Percentiles rank a stretch among this genome's conserved stretches.
These are phyloP conservation scores for Polydrusus tereticollis DNA, from an alignment of 2,888 invertebrate species.

Conservation along the genomic window DNA sequence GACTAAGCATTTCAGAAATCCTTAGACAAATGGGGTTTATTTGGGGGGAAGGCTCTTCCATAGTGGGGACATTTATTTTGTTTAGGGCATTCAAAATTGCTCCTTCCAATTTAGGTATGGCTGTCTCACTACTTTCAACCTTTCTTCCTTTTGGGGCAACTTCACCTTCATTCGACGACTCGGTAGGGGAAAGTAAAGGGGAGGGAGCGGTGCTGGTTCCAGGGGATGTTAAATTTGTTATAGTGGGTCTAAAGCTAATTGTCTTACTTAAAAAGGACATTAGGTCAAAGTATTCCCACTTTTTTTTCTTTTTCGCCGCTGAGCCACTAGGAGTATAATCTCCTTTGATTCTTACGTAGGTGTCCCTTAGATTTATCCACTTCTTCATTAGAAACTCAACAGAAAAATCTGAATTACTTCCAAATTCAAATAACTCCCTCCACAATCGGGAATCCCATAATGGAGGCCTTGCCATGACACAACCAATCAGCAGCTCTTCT, in stretches of 20 bases:
- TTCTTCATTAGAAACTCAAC: slow-evolving; percentile 1
- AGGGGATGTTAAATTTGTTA: neutral
- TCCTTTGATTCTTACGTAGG: slow-evolving; percentile 1
- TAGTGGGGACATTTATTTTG: neutral
- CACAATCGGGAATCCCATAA: slow-evolving; percentile 15
- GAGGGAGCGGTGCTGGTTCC: neutral
- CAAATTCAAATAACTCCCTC: slow-evolving; percentile 9
- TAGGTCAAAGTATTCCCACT: slow-evolving; percentile 16
- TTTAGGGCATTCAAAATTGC: neutral
- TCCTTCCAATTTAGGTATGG: neutral
- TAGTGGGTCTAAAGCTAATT: neutral
- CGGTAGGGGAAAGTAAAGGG: neutral
- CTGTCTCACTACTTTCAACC: neutral
- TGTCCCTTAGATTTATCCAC: slow-evolving; percentile 11
- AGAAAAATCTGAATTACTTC: neutral
- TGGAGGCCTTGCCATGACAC: slow-evolving; percentile 12
- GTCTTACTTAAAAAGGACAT: neutral
- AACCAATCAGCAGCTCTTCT: neutral
- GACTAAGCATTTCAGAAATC: neutral
- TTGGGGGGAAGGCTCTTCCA: neutral
- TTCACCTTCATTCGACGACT: neutral
- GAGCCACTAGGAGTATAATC: slow-evolving; percentile 1
- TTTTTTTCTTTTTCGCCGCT: slow-evolving; percentile 11
- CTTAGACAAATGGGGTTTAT: neutral
- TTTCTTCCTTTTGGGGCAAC: neutral